Percentiles rank a stretch among this genome's conserved stretches.
phyloP scores from a whole-genome alignment of 2,888 invertebrate genomes.

The Auanema sp. region DNA sequence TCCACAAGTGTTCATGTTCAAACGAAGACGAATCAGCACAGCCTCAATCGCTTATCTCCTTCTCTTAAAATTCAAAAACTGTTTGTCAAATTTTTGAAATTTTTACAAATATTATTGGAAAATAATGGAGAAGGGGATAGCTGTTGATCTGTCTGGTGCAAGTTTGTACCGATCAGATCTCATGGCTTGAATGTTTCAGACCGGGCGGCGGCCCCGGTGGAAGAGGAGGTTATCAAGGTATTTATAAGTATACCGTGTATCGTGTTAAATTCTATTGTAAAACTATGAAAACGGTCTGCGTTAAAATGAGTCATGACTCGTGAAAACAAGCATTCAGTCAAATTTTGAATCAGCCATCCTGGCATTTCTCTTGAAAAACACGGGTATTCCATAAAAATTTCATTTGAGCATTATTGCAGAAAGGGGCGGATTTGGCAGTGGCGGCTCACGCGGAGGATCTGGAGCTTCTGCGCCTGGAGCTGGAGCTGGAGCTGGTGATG shows the following conservation, averaged over 20 bases:
- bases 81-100: neutral
- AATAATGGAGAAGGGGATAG: neutral
- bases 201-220: slow-evolving; percentile 48
- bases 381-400: too few species aligned
- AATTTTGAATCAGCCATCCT: too few species aligned
- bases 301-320: too few species aligned
- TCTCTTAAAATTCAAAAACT: neutral
- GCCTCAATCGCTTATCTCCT: slow-evolving; percentile 6
- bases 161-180: slow-evolving; percentile 2
- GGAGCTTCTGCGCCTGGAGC: slow-evolving; percentile 11
- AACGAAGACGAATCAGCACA: slow-evolving; percentile 6
- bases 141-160: slow-evolving; percentile 5
- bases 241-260: slow-evolving; percentile 15
- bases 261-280: slow-evolving; percentile 12
- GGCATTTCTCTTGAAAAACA: too few species aligned
- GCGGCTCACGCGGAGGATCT: slow-evolving; percentile 8
- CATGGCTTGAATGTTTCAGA: slow-evolving; percentile 28
- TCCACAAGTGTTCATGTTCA: neutral
- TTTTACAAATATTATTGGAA: too few species aligned
- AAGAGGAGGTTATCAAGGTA: slow-evolving; percentile 52
- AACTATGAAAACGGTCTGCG: neutral
- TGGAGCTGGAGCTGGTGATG: slow-evolving; percentile 36
- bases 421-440: slow-evolving; percentile 11
- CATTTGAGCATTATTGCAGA: neutral
- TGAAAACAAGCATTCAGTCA: too few species aligned